A percentile compares a stretch with the other conserved stretches of the same genome.
These are phyloP conservation scores for Phylloscopus trochilus DNA, from an alignment of 2,113 vertebrate species.

Conservation along the genomic window DNA sequence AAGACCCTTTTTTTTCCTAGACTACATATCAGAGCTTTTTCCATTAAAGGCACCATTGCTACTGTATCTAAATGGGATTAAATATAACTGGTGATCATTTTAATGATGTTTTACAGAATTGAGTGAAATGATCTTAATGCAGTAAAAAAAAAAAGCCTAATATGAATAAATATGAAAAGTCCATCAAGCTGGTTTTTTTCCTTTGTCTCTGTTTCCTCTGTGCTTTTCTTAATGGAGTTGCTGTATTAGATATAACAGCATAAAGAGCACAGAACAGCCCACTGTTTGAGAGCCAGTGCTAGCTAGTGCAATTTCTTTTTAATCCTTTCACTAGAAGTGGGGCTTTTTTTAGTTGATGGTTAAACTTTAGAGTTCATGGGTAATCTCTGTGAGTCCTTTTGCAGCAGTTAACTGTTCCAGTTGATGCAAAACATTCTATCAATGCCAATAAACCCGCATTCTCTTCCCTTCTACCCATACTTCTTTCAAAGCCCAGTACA, in stretches of 20 bases:
- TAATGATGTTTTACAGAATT: not conserved
- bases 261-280: not conserved
- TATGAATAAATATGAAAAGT: not conserved
- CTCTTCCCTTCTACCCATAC: not conserved
- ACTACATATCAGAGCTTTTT: not conserved
- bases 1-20: not conserved
- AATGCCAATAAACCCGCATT: not conserved
- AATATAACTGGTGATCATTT: not conserved
- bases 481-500: not conserved
- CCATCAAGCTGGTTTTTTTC: not conserved
- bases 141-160: not conserved
- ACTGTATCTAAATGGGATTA: not conserved
- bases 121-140: not conserved
- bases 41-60: not conserved
- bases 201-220: not conserved
- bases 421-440: not conserved
- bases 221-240: not conserved
- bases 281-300: not conserved
- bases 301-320: not conserved
- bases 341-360: not conserved
- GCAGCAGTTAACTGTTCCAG: not conserved
- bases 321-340: not conserved
- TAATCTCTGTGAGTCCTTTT: not conserved
- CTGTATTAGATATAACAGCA: not conserved
- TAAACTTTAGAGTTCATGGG: not conserved